Percentiles rank a stretch among this genome's conserved stretches.
Evolutionary conservation across 1,140 invertebrate species (phyloP).

Genomic region (Portunus trituberculatus): DNA sequence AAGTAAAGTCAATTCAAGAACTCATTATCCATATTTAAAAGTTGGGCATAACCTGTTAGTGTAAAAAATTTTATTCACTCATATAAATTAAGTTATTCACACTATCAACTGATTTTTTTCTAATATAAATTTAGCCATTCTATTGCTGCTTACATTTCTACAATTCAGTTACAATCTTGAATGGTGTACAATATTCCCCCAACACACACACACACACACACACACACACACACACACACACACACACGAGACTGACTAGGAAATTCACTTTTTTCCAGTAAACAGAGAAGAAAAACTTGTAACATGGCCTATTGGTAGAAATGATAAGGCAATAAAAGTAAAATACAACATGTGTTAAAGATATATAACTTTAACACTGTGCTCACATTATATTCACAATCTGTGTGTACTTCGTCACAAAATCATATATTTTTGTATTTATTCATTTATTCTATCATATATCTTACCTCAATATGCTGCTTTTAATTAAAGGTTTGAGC

Average conservation of each 20-base stretch:
- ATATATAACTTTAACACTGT: background rate
- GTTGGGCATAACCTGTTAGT: too few species aligned
- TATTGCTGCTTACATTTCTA: too few species aligned
- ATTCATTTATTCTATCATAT: background rate
- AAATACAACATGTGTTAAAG: background rate
- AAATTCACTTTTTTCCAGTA: constrained; percentile 26
- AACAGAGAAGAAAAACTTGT: constrained; percentile 13
- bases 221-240: background rate
- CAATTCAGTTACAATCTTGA: too few species aligned
- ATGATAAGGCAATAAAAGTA: background rate
- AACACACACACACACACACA: background rate
- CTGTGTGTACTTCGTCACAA: background rate
- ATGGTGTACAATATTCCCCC: too few species aligned
- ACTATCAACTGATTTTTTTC: too few species aligned
- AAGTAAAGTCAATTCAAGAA: too few species aligned
- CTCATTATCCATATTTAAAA: too few species aligned
- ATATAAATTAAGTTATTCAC: too few species aligned
- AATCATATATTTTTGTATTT: constrained; percentile 2
- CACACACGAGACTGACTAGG: background rate
- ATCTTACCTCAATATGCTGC: background rate
- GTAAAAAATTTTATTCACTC: too few species aligned
- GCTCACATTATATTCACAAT: constrained; percentile 40
- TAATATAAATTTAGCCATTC: too few species aligned
- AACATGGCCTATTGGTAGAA: background rate
- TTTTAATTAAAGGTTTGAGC: constrained; percentile 1